Conservation (phyloP, 2,113 vertebrate genomes). For the Pionites leucogaster region DNA sequence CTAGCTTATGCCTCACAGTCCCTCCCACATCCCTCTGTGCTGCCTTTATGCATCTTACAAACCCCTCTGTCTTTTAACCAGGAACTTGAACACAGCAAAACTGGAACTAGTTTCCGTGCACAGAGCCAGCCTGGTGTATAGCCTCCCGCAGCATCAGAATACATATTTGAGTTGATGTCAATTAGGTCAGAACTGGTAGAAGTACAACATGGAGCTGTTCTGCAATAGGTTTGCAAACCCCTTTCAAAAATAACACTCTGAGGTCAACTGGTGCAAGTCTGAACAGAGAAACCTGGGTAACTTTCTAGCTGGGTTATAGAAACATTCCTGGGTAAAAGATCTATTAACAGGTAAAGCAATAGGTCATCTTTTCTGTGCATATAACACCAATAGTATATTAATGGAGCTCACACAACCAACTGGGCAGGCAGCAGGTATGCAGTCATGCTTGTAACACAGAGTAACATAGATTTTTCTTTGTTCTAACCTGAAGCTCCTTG, state of each 20-base stretch:
- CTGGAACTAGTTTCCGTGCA: neutral
- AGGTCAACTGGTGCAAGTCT: neutral
- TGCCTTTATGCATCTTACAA: neutral
- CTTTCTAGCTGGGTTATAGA: neutral
- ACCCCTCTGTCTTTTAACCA: neutral
- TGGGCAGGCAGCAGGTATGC: neutral
- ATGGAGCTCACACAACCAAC: neutral
- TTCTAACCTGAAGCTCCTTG: neutral
- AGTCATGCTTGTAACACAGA: neutral
- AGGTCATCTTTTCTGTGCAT: neutral
- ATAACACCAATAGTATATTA: neutral
- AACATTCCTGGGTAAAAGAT: neutral
- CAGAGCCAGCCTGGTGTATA: neutral
- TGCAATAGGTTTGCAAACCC: neutral
- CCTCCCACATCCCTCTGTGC: accelerated
- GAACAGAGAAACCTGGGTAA: neutral
- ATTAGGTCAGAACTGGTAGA: neutral
- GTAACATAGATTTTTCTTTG: neutral
- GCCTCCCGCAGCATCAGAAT: neutral
- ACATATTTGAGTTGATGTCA: neutral
- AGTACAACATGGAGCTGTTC: neutral
- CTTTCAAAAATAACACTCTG: neutral
- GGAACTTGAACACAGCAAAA: neutral
- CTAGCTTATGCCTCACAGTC: accelerated
- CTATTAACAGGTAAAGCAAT: neutral